A percentile compares a stretch with the other conserved stretches of the same genome.
These are phyloP conservation scores for Cepaea hortensis DNA, from an alignment of 2,888 invertebrate genomes.

Conservation along the genomic window DNA sequence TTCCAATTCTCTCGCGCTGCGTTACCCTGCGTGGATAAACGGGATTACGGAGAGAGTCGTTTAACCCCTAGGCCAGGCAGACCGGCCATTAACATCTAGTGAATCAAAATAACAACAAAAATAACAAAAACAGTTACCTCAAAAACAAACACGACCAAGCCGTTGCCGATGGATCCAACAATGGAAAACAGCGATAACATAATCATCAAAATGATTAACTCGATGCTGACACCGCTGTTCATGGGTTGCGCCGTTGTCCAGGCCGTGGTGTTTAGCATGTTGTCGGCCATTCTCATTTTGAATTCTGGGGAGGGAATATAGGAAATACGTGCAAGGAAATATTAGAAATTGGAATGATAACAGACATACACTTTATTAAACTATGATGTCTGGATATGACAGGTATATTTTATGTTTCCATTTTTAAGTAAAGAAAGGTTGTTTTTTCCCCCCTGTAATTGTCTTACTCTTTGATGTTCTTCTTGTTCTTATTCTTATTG, in stretches of 20 bases:
- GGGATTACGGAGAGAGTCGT: too few relatives aligned
- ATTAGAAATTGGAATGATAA: too few relatives aligned
- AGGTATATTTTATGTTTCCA: too few relatives aligned
- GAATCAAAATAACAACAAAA: background rate
- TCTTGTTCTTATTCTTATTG: too few relatives aligned
- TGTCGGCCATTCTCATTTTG: background rate
- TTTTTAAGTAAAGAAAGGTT: too few relatives aligned
- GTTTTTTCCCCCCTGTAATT: too few relatives aligned
- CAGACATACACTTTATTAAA: too few relatives aligned
- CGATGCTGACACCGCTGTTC: background rate
- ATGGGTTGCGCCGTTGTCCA: too few relatives aligned
- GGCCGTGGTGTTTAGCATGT: conserved; percentile 21
- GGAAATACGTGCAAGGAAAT: background rate
- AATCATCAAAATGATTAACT: conserved; percentile 56
- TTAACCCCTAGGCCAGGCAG: too few relatives aligned
- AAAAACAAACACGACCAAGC: conserved; percentile 67
- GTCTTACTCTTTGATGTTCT: too few relatives aligned
- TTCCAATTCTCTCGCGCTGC: background rate
- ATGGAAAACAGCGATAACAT: conserved; percentile 60
- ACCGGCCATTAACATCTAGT: background rate
- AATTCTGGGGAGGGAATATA: background rate
- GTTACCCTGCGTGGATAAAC: too few relatives aligned
- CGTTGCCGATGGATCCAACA: conserved; percentile 66
- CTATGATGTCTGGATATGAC: too few relatives aligned
- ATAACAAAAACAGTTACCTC: conserved; percentile 36